Conservation (phyloP, 2,888 invertebrate genomes). For the Euclidia mi region DNA sequence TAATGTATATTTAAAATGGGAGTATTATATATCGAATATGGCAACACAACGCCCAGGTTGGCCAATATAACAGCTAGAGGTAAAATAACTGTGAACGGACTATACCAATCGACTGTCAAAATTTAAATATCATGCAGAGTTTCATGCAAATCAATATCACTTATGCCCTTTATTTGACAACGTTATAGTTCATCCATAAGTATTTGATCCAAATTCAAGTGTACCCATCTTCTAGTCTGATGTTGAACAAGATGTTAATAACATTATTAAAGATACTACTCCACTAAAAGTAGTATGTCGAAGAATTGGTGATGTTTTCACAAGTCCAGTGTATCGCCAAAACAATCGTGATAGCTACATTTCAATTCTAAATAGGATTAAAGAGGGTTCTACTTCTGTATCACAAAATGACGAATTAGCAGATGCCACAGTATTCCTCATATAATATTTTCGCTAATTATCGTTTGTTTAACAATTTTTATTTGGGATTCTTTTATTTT, state of each 20-base stretch:
- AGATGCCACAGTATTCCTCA: constrained; percentile 45
- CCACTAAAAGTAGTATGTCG: no score
- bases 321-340: no score
- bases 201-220: neutral
- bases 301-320: neutral
- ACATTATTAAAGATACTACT: neutral
- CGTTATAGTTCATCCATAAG: no score
- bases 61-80: no score
- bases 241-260: neutral
- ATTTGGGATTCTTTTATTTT: constrained; percentile 56
- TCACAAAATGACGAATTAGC: constrained; percentile 26
- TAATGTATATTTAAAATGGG: no score
- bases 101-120: no score
- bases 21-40: no score
- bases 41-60: no score
- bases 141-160: no score
- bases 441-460: constrained; percentile 62
- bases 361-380: constrained; percentile 5
- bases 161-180: no score
- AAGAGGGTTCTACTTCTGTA: neutral
- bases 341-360: neutral
- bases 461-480: constrained; percentile 61
- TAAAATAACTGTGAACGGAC: no score
- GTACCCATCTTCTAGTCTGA: neutral
- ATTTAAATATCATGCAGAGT: no score